Conservation (phyloP, 2,113 vertebrate genomes). For the Tetrax tetrax region DNA sequence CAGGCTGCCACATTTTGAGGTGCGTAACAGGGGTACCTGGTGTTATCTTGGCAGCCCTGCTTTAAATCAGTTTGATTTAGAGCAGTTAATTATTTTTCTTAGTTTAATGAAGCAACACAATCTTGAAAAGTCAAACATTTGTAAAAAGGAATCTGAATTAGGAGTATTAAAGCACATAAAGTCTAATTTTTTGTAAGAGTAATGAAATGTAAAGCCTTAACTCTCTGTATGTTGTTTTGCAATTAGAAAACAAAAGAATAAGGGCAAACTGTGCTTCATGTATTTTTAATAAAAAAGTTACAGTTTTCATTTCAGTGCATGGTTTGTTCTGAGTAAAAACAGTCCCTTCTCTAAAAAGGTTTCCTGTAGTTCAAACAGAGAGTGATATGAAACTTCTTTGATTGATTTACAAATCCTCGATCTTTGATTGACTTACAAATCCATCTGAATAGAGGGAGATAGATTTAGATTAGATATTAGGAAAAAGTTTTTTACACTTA, state of each 20-base stretch:
- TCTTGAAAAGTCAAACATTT: neutral
- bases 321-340: neutral
- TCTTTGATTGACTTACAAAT: no score
- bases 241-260: neutral
- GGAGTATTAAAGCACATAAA: neutral
- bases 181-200: neutral
- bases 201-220: neutral
- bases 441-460: no score
- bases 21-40: accelerated
- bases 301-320: neutral
- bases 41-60: neutral
- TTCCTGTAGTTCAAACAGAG: neutral
- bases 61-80: neutral
- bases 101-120: neutral
- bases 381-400: neutral
- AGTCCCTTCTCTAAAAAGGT: neutral
- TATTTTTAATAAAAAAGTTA: neutral
- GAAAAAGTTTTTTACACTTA: no score
- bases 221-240: neutral
- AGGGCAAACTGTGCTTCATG: neutral
- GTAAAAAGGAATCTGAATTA: neutral
- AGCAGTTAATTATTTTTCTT: neutral
- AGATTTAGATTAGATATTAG: no score
- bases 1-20: neutral
- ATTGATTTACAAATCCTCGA: neutral